Percentiles rank a stretch among this genome's conserved stretches.
These are phyloP conservation scores for Orchestia grillus DNA, from an alignment of 1,140 invertebrate genomes.

Conservation along the genomic window DNA sequence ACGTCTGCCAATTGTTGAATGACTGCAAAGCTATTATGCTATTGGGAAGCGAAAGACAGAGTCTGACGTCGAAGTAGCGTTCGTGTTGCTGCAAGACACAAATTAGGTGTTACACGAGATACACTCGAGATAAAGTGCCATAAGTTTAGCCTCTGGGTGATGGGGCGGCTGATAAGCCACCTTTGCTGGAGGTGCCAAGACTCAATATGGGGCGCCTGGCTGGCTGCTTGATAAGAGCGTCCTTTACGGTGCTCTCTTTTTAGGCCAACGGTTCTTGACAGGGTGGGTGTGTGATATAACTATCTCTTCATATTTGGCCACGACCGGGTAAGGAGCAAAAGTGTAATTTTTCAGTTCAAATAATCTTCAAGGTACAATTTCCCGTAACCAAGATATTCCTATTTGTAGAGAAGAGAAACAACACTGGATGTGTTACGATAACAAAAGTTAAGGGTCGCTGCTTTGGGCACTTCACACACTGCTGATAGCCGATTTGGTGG, in stretches of 20 bases:
- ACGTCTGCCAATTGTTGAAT: not conserved
- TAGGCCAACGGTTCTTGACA: not conserved
- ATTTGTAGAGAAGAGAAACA: not conserved
- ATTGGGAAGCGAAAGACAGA: not conserved
- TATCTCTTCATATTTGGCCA: not conserved
- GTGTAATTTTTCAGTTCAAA: not conserved
- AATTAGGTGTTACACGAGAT: slow-evolving; percentile 48
- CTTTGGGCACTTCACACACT: not conserved
- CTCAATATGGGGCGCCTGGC: slow-evolving; percentile 18
- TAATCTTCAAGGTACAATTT: not conserved
- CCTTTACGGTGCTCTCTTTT: slow-evolving; percentile 14
- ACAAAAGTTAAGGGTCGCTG: not conserved
- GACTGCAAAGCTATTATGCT: not conserved
- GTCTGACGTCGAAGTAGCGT: not conserved
- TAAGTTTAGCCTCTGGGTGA: slow-evolving; percentile 43
- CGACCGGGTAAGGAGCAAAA: not conserved
- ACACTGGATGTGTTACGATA: not conserved
- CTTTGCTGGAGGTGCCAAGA: slow-evolving; percentile 26
- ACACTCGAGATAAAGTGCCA: slow-evolving; percentile 35
- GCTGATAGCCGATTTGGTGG: slow-evolving; percentile 5
- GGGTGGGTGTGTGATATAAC: not conserved
- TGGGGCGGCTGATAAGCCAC: slow-evolving; percentile 22
- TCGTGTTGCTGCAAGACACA: slow-evolving; percentile 24
- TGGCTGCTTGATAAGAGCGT: slow-evolving; percentile 14
- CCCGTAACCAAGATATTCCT: not conserved